Base-by-base conservation (phyloP, 2,888 invertebrate species). In the Portevinia maculata region DNA sequence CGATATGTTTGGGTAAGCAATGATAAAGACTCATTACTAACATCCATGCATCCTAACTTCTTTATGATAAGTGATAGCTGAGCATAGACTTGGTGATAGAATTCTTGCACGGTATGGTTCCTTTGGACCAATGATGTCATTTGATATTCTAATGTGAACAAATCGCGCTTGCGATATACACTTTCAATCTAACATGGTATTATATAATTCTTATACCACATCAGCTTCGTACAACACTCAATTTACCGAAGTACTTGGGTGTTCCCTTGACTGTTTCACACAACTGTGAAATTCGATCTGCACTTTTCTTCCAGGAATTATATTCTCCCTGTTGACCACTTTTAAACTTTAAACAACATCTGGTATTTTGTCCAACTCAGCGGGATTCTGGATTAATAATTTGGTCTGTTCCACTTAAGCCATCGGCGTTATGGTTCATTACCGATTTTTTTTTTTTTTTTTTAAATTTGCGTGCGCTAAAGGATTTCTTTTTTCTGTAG, bases 11-110 rank as follows among this genome's bases (percentile, higher is more conserved):
- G 41, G 3, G 60, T 59, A 3, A 70, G 50, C 5, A 60, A n/a
- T 0, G 15, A 19, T 1, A 70, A 11, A 2, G 59, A 30, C 19
- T 74, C 71, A 0, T 28, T 17, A 13, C 64, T 46, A 9, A 65
- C n/a, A 9, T 75, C 39, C 53, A 67, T 59, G 19, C 53, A 67
- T 15, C 24, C 34, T n/a, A 73, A 46, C 39, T 73, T 78, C 17
- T 73, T 64, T 0, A 76, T 1, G 15, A 81, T 70, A 8, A 67
- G 19, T 2, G 65, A 76, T 0, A 83, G 50, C 9, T 83, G 84
- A 0, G 84, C 44, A 41, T 85, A 86, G 0, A 86, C 85, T n/a
- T 15, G 11, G 30, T 85, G 76, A 28, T 86, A 85, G 17, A 85
- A 86, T 24, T 85, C 74, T 11, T 69, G 59, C 0, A 85, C 59